Evolutionary conservation across 1,140 invertebrate genomes (phyloP).

Genomic region (Drosophila parabipectinata): DNA sequence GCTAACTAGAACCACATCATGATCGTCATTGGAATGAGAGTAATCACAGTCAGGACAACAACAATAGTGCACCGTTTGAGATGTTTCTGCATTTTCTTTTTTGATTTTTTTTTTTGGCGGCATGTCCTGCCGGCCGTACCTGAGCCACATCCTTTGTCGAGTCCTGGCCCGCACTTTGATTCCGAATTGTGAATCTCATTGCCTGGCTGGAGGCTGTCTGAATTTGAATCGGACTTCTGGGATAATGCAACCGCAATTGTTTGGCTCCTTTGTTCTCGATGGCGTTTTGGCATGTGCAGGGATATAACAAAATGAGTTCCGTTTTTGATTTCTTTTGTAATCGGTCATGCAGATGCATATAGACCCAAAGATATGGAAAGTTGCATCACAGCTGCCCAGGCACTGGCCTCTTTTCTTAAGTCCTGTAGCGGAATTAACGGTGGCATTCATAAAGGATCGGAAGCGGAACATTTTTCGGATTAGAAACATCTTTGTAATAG

Average conservation of each 20-base stretch:
- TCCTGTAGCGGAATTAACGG: constrained; percentile 9
- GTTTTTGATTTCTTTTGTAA: constrained; percentile 17
- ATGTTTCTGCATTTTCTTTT: constrained; percentile 36
- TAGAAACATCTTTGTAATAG: neutral
- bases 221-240: constrained; percentile 47
- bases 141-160: constrained; percentile 63
- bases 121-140: constrained; percentile 58
- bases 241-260: constrained; percentile 80
- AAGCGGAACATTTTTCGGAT: constrained; percentile 10
- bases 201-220: constrained; percentile 42
- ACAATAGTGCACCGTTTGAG: constrained; percentile 71
- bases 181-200: constrained; percentile 62
- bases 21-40: constrained; percentile 49
- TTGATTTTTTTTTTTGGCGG: constrained; percentile 54
- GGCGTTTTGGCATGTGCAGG: constrained; percentile 76
- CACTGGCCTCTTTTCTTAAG: constrained; percentile 10
- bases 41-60: constrained; percentile 61
- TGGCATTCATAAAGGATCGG: neutral
- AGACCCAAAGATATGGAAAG: constrained; percentile 18
- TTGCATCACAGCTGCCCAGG: constrained; percentile 66
- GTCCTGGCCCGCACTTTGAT: constrained; percentile 57
- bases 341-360: constrained; percentile 25
- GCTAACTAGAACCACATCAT: constrained; percentile 30
- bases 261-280: constrained; percentile 43
- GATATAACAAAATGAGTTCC: constrained; percentile 64